Percentiles rank a stretch among this genome's conserved stretches.
phyloP scores from a whole-genome alignment of 2,113 vertebrate genomes.

The Baryphthengus martii region DNA sequence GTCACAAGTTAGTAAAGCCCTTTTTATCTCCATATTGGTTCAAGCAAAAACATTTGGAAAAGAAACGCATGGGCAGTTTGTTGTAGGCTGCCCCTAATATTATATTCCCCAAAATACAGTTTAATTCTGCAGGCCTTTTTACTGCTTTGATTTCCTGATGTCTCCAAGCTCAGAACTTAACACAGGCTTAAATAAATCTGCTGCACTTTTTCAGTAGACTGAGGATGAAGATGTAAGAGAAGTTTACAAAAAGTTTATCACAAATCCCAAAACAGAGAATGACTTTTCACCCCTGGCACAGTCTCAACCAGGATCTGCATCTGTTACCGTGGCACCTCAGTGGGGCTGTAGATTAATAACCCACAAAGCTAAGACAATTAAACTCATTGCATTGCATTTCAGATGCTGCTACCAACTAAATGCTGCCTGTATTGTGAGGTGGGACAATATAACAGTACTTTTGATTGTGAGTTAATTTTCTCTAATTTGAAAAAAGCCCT shows the following conservation, averaged over 20 bases:
- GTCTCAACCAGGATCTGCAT: neutral
- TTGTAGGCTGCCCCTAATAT: neutral
- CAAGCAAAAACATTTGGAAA: neutral
- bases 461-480: neutral
- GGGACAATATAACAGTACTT: neutral
- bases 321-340: neutral
- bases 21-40: neutral
- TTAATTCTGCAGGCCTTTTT: neutral
- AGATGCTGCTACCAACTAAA: neutral
- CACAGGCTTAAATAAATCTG: neutral
- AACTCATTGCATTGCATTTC: neutral
- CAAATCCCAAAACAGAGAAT: neutral
- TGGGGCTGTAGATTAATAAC: neutral
- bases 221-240: neutral
- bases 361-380: neutral
- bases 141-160: neutral
- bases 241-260: neutral
- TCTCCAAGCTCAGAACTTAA: neutral
- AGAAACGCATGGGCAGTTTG: neutral
- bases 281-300: neutral
- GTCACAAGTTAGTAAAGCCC: neutral
- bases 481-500: neutral
- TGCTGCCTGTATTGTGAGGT: neutral
- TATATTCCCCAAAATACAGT: neutral
- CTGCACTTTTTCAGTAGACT: neutral